Conservation (phyloP, 30 jellyfish, hydroid and myxozoan species). For the Aurelia aurita complex sp. Pacific region DNA sequence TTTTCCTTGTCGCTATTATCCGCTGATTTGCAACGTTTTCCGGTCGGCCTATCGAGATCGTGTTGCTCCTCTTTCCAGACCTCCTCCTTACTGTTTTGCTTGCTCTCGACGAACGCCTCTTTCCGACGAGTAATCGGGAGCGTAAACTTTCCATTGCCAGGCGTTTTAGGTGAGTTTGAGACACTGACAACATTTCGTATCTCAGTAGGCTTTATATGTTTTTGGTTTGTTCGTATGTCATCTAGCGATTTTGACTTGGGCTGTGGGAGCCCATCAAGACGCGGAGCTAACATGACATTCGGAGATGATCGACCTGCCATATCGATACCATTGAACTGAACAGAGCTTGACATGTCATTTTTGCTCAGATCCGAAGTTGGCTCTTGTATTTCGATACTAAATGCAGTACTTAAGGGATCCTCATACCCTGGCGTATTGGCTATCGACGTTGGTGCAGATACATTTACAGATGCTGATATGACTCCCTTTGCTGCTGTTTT, state of each 20-base stretch:
- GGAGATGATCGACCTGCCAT: slow-evolving; percentile 9
- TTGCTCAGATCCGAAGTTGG: neutral
- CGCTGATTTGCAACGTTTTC: slow-evolving; percentile 19
- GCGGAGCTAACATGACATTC: neutral
- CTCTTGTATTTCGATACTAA: neutral
- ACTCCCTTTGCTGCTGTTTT: neutral
- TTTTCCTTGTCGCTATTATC: slow-evolving; percentile 21
- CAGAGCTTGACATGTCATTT: neutral
- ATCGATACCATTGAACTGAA: neutral
- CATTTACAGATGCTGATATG: neutral
- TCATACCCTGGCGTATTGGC: neutral
- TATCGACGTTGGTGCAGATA: neutral
- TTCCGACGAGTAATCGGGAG: slow-evolving; percentile 13
- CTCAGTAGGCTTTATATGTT: neutral
- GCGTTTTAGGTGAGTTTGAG: slow-evolving; percentile 23
- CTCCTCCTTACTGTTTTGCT: neutral
- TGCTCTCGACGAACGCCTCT: slow-evolving; percentile 6
- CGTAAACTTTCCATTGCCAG: slow-evolving; percentile 10
- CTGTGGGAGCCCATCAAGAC: neutral
- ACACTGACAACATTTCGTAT: slow-evolving; percentile 38
- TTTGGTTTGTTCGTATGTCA: slow-evolving; percentile 12
- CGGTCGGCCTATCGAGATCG: neutral
- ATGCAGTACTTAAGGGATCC: neutral
- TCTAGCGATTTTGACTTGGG: slow-evolving; percentile 35
- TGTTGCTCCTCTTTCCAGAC: neutral